These are phyloP conservation scores for Petrocephalus zakoni DNA, from an alignment of 2,113 vertebrate genomes.

Conservation along the genomic window DNA sequence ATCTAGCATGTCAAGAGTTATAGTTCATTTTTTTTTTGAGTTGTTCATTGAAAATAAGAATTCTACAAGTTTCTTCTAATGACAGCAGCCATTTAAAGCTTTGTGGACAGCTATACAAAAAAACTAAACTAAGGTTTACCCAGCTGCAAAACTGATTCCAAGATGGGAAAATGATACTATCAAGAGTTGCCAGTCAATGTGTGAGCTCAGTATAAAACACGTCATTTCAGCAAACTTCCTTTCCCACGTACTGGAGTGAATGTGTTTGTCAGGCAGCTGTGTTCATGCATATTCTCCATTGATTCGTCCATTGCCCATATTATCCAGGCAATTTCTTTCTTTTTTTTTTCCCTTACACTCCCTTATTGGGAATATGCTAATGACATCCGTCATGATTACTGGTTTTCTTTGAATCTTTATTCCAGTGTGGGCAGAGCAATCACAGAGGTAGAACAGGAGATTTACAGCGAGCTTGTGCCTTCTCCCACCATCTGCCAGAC, in stretches of 20 bases:
- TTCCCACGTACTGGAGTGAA: conserved; percentile 59
- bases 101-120: conserved; percentile 55
- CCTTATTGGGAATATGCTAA: conserved; percentile 95
- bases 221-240: conserved; percentile 64
- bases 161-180: conserved; percentile 62
- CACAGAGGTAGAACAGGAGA: conserved; percentile 79
- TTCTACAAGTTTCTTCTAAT: conserved; percentile 57
- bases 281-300: conserved; percentile 69
- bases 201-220: conserved; percentile 59
- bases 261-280: conserved; percentile 72
- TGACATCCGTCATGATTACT: conserved; percentile 84
- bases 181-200: conserved; percentile 50
- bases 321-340: conserved; percentile 57
- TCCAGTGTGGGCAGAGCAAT: conserved; percentile 83
- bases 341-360: conserved; percentile 53
- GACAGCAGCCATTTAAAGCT: conserved; percentile 64
- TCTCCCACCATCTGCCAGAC: conserved; percentile 76
- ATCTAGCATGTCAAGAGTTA: background rate
- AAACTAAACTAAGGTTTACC: conserved; percentile 53
- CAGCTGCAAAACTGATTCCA: conserved; percentile 66
- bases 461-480: conserved; percentile 77
- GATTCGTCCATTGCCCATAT: conserved; percentile 72
- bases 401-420: conserved; percentile 92
- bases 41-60: conserved; percentile 67
- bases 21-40: conserved; percentile 35